Percentiles rank a stretch among this genome's conserved stretches.
These are phyloP conservation scores for Synergus gifuensis DNA, from an alignment of 2,888 invertebrate genomes.

Conservation along the genomic window DNA sequence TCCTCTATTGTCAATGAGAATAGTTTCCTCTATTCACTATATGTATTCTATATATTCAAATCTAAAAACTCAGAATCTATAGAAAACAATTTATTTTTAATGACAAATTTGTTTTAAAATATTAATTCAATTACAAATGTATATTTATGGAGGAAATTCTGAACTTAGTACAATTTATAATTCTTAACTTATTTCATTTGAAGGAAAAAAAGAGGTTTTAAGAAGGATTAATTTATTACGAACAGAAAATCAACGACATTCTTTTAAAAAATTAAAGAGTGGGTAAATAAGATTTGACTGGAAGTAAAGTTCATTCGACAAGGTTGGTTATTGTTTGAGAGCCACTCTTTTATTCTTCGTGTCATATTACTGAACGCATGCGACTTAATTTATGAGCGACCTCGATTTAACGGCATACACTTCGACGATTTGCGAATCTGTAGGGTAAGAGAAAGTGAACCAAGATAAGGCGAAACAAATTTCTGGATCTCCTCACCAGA, in stretches of 20 bases:
- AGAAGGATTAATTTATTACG: too few species aligned
- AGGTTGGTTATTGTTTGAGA: conserved; percentile 16
- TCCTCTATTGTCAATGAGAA: not conserved
- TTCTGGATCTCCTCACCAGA: not conserved
- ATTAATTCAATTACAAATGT: not conserved
- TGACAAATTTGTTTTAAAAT: not conserved
- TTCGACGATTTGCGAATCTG: not conserved
- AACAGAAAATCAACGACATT: too few species aligned
- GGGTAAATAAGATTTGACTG: not conserved
- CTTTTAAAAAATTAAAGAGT: not conserved
- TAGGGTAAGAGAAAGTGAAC: not conserved
- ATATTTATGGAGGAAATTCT: too few species aligned
- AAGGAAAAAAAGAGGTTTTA: too few species aligned
- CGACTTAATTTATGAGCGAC: conserved; percentile 12
- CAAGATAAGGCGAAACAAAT: not conserved
- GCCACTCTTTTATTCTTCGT: not conserved
- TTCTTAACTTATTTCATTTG: too few species aligned
- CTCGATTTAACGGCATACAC: conserved; percentile 12
- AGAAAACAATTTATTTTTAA: not conserved
- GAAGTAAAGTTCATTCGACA: not conserved
- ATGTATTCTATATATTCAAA: not conserved
- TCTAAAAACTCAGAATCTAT: not conserved
- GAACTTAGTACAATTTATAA: too few species aligned
- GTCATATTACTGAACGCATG: conserved; percentile 2
- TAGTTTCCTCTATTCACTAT: not conserved